Percentiles rank a stretch among this genome's conserved stretches.
Evolutionary conservation across 1,140 invertebrate genomes (phyloP).

Genomic region (Magallana ariakensis): DNA sequence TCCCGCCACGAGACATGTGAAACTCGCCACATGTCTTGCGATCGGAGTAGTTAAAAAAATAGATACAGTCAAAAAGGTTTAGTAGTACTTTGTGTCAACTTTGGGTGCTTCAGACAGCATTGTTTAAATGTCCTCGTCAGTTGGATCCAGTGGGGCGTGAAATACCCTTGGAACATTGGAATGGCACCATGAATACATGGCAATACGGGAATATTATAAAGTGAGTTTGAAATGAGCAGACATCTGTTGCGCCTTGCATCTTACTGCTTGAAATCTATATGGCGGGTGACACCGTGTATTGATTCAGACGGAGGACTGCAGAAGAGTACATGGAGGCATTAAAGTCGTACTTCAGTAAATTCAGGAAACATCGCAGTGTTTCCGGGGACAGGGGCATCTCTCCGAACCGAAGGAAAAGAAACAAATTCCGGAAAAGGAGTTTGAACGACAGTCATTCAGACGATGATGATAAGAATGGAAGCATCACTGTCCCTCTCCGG

Average conservation of each 20-base stretch:
- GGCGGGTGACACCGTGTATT: background rate
- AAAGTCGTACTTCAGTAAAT: slow-evolving; percentile 50
- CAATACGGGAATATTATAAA: background rate
- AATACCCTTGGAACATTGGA: background rate
- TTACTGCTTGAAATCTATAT: background rate
- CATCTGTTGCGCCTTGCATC: slow-evolving; percentile 8
- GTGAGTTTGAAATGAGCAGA: background rate
- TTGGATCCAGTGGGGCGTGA: background rate
- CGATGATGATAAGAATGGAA: background rate
- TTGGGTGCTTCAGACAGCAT: background rate
- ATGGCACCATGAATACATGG: background rate
- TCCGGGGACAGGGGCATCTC: slow-evolving; percentile 28
- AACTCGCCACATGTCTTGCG: background rate
- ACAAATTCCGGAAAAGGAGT: slow-evolving; percentile 44
- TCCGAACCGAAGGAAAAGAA: slow-evolving; percentile 14
- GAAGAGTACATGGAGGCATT: slow-evolving; percentile 38
- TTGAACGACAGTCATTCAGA: slow-evolving; percentile 39
- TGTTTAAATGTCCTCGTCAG: background rate
- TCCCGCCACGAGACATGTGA: background rate
- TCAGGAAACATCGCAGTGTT: slow-evolving; percentile 42
- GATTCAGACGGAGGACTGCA: background rate
- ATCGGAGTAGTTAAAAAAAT: too few relatives aligned
- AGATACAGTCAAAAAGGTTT: too few relatives aligned
- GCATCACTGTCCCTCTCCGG: background rate
- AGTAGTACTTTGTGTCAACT: too few relatives aligned